Conservation (phyloP, 2,797 vertebrate species). For the Aplochiton taeniatus region DNA sequence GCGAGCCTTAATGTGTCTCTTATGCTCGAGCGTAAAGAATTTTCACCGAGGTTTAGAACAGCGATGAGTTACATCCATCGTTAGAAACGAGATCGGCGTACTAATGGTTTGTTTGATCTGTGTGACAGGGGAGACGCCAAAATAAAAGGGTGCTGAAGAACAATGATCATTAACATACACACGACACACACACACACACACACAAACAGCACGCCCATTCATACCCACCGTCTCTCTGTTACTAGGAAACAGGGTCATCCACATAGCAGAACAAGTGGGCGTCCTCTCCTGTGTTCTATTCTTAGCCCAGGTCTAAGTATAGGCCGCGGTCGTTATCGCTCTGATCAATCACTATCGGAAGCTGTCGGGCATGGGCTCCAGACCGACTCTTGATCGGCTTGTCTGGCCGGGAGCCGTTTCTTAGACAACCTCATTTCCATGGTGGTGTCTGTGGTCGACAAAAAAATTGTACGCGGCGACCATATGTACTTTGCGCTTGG, state of each 20-base stretch:
- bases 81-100: too few species aligned
- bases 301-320: constrained; percentile 19
- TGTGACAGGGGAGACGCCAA: too few species aligned
- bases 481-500: too few species aligned
- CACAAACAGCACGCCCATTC: background rate
- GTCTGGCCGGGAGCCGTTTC: background rate
- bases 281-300: constrained; percentile 11
- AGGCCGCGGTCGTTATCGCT: constrained; percentile 8
- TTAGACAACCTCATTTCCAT: background rate
- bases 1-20: background rate
- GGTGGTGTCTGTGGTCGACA: too few species aligned
- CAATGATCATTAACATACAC: background rate
- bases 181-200: background rate
- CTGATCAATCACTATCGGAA: constrained; percentile 27
- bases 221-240: background rate
- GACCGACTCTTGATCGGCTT: constrained; percentile 14
- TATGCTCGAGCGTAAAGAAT: too few species aligned
- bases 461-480: too few species aligned
- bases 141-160: background rate
- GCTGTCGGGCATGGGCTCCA: constrained; percentile 6
- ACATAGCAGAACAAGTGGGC: constrained; percentile 17
- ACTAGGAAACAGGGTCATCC: constrained; percentile 18
- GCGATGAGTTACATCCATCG: too few species aligned
- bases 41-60: too few species aligned
- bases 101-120: too few species aligned